Conservation (phyloP, 1,140 invertebrate species). For the Zaprionus ornatus region DNA sequence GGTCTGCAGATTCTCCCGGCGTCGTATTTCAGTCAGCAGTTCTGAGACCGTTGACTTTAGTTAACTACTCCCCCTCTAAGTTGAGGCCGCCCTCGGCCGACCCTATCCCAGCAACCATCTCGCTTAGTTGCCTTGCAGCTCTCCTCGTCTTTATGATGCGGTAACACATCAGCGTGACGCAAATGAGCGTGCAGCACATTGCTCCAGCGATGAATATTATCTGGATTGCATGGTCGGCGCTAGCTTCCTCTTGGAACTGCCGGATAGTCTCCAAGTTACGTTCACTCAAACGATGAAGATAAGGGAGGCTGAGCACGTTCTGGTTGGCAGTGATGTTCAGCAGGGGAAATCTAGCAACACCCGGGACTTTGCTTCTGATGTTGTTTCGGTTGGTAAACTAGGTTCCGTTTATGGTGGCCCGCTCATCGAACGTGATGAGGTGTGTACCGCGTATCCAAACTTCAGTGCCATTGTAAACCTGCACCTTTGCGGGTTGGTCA, state of each 20-base stretch:
- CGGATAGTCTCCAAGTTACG: background rate
- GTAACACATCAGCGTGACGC: background rate
- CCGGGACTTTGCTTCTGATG: background rate
- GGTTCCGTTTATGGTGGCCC: slow-evolving; percentile 28
- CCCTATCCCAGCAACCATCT: slow-evolving; percentile 16
- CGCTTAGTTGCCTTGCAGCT: slow-evolving; percentile 2
- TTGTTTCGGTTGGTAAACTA: background rate
- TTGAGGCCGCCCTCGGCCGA: slow-evolving; percentile 27
- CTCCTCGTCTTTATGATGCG: slow-evolving; percentile 4
- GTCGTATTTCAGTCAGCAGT: too few relatives aligned
- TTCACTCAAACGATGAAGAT: background rate
- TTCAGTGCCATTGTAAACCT: slow-evolving; percentile 21
- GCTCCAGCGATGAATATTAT: too few relatives aligned
- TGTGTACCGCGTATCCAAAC: slow-evolving; percentile 20
- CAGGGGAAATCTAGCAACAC: background rate
- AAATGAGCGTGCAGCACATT: slow-evolving; percentile 1
- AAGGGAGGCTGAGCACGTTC: background rate
- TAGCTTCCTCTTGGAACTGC: background rate
- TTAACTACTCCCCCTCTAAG: slow-evolving; percentile 1
- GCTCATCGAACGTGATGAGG: slow-evolving; percentile 19
- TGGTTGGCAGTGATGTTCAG: background rate
- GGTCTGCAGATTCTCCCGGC: too few relatives aligned
- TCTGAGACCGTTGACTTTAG: too few relatives aligned
- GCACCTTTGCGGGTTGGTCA: slow-evolving; percentile 23
- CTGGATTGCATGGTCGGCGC: background rate